Evolutionary conservation across 1,140 invertebrate species (phyloP).

Genomic region (Eurosta solidaginis): DNA sequence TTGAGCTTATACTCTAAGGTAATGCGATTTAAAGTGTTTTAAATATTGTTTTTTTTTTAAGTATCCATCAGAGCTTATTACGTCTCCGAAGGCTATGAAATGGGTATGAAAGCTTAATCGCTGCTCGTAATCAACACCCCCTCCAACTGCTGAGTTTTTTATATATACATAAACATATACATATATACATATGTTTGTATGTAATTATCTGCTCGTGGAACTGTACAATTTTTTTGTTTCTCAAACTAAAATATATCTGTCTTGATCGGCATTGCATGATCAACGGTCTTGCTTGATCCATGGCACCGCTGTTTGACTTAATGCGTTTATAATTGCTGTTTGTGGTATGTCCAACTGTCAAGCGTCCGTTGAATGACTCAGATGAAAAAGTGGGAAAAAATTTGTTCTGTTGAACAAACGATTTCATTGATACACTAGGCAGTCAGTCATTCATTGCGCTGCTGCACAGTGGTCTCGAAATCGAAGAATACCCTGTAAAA

Average conservation of each 20-base stretch:
- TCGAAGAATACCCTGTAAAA: too few relatives aligned
- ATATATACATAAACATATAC: background rate
- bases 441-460: background rate
- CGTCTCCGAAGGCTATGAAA: background rate
- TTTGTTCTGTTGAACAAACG: background rate
- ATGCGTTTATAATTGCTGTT: constrained; percentile 20
- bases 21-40: background rate
- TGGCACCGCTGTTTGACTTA: background rate
- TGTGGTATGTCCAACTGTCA: constrained; percentile 25
- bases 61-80: background rate
- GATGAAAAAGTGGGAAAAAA: background rate
- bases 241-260: background rate
- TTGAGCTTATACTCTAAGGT: background rate
- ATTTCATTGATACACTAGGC: constrained; percentile 15
- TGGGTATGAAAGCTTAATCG: background rate
- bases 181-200: too few relatives aligned
- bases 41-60: background rate
- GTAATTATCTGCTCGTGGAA: background rate
- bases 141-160: background rate
- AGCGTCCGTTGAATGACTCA: background rate
- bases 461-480: too few relatives aligned
- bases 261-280: constrained; percentile 2
- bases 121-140: constrained; percentile 7
- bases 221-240: background rate
- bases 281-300: background rate